Evolutionary conservation across 2,888 invertebrate species (phyloP).

Genomic region (Ganaspis brasiliensis): DNA sequence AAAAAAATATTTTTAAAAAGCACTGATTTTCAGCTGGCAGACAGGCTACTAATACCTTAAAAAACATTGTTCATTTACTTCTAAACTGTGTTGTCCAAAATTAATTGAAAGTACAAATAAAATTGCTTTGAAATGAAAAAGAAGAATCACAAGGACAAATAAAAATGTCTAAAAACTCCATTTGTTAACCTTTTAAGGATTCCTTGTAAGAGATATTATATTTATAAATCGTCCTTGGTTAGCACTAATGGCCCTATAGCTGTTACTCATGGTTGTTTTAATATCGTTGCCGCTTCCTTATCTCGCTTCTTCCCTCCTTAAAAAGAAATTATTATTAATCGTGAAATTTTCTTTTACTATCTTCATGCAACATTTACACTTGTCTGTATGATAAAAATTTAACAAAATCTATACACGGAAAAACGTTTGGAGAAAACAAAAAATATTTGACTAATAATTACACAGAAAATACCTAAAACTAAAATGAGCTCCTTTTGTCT

Average conservation of each 20-base stretch:
- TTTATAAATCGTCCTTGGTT: constrained; percentile 23
- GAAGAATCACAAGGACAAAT: not conserved
- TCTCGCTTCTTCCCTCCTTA: constrained; percentile 42
- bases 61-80: too few species aligned
- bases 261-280: constrained; percentile 15
- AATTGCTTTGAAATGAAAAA: not conserved
- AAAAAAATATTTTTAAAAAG: too few species aligned
- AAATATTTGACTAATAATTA: too few species aligned
- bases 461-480: too few species aligned
- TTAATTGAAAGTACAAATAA: too few species aligned
- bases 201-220: not conserved
- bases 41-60: too few species aligned
- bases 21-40: too few species aligned
- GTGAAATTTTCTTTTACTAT: constrained; percentile 50
- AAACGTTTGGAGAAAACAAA: not conserved
- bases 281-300: constrained; percentile 27
- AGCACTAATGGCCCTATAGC: not conserved
- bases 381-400: constrained; percentile 17
- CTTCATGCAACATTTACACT: not conserved
- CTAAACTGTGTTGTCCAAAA: too few species aligned
- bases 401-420: not conserved
- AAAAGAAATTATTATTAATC: constrained; percentile 60
- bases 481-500: too few species aligned
- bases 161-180: not conserved
- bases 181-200: not conserved